These are phyloP conservation scores for Drosophila fuyamai DNA, from an alignment of 1,140 invertebrate species.

Conservation along the genomic window DNA sequence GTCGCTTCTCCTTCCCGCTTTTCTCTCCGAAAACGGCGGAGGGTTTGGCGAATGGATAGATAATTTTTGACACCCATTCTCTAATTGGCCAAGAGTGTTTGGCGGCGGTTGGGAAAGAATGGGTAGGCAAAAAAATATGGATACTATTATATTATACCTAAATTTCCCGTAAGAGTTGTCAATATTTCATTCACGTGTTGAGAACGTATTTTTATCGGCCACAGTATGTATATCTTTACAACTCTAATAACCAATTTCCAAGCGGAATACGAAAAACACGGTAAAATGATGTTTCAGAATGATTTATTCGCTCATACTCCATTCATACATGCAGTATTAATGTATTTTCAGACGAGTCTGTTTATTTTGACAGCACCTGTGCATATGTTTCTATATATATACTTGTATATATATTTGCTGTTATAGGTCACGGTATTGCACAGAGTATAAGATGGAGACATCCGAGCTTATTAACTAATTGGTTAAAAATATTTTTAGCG, in stretches of 20 bases:
- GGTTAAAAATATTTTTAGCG: too few species aligned
- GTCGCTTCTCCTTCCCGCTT: slow-evolving; percentile 42
- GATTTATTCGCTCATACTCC: slow-evolving; percentile 8
- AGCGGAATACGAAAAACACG: slow-evolving; percentile 49
- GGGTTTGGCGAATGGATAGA: slow-evolving; percentile 61
- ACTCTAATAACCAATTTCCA: slow-evolving; percentile 52
- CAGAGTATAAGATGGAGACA: background rate
- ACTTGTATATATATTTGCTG: too few species aligned
- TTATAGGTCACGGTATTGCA: background rate
- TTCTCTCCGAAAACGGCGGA: slow-evolving; percentile 61
- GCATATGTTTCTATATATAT: too few species aligned
- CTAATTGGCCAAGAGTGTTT: slow-evolving; percentile 60
- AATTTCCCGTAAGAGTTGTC: slow-evolving; percentile 10
- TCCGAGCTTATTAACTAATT: too few species aligned
- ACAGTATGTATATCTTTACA: slow-evolving; percentile 1
- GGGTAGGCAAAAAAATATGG: too few species aligned
- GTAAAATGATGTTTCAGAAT: slow-evolving; percentile 69
- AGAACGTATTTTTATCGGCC: background rate
- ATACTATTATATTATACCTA: background rate
- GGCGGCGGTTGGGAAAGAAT: too few species aligned
- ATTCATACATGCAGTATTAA: background rate
- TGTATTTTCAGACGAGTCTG: too few species aligned
- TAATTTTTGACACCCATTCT: slow-evolving; percentile 71
- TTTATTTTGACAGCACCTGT: too few species aligned
- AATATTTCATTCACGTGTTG: slow-evolving; percentile 25